Evolutionary conservation across 2,888 invertebrate genomes (phyloP), one percentile per base, ranked within the genome.

Genomic region (Luperina testacea): DNA sequence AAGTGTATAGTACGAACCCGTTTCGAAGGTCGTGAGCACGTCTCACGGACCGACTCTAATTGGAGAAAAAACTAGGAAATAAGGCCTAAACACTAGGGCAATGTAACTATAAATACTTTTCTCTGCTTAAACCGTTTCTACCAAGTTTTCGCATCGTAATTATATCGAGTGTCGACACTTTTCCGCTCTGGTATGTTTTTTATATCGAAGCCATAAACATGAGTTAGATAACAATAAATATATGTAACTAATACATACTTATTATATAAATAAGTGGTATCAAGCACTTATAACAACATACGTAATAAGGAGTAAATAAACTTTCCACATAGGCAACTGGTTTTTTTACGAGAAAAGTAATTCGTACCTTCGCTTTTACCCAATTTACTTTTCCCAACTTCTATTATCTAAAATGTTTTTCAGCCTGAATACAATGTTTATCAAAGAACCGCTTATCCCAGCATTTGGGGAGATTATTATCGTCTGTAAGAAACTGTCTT

Each of bases 61-160:
- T 80, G 72, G 24, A 73, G 61, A 85, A 87, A 85, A 80, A 87
- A 81, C 69, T 72, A 71, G 82, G 72, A 81, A 85, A 85, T 63
- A 78, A 57, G 61, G 64, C 51, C 64, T 77, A 27, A 64, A 51
- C 17, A 76, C 73, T 64, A 68, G 69, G n/a, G 51, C 38, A 75
- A 69, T 68, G 45, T 27, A 9, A 32, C 24, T 67, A 70, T 70
- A 77, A 80, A 65, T 75, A 77, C 51, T 73, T 84, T 74, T 67
- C n/a, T 71, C 63, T n/a, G 38, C 38, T n/a, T 32, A 11, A 32
- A 72, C 32, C 20, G 20, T 73, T 72, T 61, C 32, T 15, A 69
- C 2, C 57, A 65, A 64, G 64, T 87, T 76, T 73, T 76, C 17
- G 38, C 53, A 64, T 77, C 57, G 68, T 61, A 68, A 72, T 82